Conservation (phyloP, 2,113 vertebrate genomes). For the Ascaphus truei region DNA sequence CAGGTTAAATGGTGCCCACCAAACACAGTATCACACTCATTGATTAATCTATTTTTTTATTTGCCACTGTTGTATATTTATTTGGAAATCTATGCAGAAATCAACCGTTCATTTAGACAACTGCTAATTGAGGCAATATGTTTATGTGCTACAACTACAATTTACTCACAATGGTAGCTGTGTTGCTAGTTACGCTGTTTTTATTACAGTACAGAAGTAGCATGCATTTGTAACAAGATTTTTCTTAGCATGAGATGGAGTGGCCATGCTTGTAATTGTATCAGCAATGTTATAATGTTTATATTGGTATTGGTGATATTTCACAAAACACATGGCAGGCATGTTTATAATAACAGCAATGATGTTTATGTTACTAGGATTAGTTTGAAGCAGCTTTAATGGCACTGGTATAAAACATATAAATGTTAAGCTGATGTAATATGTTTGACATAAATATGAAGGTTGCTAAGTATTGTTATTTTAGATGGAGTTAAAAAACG, state of each 20-base stretch:
- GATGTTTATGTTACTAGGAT: slow-evolving; percentile 63
- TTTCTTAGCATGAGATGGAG: slow-evolving; percentile 34
- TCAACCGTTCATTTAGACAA: no score
- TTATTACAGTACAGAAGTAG: no score
- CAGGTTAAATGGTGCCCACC: no score
- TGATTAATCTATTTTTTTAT: no score
- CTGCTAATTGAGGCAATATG: no score
- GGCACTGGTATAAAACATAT: slow-evolving; percentile 61
- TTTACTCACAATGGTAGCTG: no score
- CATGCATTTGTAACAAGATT: background rate
- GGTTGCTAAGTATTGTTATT: slow-evolving; percentile 66
- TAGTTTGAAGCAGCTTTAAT: slow-evolving; percentile 61
- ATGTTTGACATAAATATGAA: slow-evolving; percentile 71
- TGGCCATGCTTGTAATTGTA: slow-evolving; percentile 39
- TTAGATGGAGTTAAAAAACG: slow-evolving; percentile 58
- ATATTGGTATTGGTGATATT: slow-evolving; percentile 46
- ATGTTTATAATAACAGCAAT: slow-evolving; percentile 63
- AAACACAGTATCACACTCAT: no score
- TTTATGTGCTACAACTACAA: no score
- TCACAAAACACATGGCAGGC: slow-evolving; percentile 47
- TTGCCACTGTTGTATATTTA: no score
- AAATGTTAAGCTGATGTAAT: slow-evolving; percentile 60
- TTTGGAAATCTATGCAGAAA: no score
- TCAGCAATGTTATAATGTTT: slow-evolving; percentile 40
- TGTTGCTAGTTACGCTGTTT: no score